These are phyloP conservation scores for Crepidodera aurea DNA, from an alignment of 2,888 invertebrate species.

Conservation along the genomic window DNA sequence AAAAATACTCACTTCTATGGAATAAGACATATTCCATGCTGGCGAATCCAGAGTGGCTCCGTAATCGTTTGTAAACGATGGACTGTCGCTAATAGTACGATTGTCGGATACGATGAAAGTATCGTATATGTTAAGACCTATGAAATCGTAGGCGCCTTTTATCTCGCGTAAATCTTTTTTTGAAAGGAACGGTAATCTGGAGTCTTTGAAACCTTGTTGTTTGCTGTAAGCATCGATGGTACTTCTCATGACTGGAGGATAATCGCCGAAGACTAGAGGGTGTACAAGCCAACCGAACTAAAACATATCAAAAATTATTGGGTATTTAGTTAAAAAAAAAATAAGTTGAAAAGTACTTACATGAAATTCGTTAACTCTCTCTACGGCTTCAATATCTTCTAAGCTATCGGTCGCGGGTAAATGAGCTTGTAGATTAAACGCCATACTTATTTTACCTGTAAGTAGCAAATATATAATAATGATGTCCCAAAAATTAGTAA, in stretches of 20 bases:
- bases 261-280: conserved; percentile 73
- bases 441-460: conserved; percentile 24
- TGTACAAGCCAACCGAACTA: conserved; percentile 52
- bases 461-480: too few relatives aligned
- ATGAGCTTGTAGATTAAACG: conserved; percentile 24
- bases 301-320: too few relatives aligned
- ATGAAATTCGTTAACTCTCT: conserved; percentile 64
- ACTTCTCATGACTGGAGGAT: conserved; percentile 70
- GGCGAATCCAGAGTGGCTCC: neutral
- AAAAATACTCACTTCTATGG: conserved; percentile 11
- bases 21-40: conserved; percentile 50
- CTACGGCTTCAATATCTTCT: conserved; percentile 68
- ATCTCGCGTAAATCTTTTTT: conserved; percentile 68
- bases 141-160: conserved; percentile 71
- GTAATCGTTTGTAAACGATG: conserved; percentile 48
- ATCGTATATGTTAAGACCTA: conserved; percentile 80
- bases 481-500: too few relatives aligned
- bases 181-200: conserved; percentile 70
- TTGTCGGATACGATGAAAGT: conserved; percentile 61
- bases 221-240: conserved; percentile 66
- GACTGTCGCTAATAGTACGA: conserved; percentile 8
- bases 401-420: conserved; percentile 63
- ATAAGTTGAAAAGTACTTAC: conserved; percentile 55
- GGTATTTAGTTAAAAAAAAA: too few relatives aligned
- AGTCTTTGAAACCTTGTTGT: conserved; percentile 61